These are phyloP conservation scores for Holocentrus rufus DNA, from an alignment of 2,797 vertebrate genomes.

Conservation along the genomic window DNA sequence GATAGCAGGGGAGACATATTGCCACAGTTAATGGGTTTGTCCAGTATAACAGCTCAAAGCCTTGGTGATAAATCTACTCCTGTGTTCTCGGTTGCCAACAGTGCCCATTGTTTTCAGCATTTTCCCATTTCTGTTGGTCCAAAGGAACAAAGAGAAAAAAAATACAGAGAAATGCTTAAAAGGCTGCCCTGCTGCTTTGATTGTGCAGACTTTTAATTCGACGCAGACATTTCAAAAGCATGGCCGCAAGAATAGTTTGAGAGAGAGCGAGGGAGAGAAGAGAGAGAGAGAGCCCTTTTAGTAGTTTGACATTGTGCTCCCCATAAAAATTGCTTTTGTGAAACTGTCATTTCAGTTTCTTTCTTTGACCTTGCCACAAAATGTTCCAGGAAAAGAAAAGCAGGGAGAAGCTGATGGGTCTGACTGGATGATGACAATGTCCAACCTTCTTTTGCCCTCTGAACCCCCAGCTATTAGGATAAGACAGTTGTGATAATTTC, in stretches of 20 bases:
- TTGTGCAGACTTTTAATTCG: constrained; percentile 6
- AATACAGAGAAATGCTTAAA: background rate
- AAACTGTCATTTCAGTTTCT: constrained; percentile 22
- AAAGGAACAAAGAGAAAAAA: background rate
- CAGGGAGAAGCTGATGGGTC: background rate
- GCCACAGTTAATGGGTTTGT: constrained; percentile 35
- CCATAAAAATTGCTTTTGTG: constrained; percentile 38
- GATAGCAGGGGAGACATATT: constrained; percentile 39
- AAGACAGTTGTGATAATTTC: background rate
- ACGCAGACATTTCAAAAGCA: constrained; percentile 7
- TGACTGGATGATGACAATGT: constrained; percentile 9
- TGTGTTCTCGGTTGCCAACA: constrained; percentile 10
- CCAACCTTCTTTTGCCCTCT: constrained; percentile 24
- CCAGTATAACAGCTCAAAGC: constrained; percentile 38
- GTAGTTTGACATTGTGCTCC: constrained; percentile 13
- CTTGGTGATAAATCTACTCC: constrained; percentile 34
- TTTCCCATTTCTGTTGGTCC: constrained; percentile 5
- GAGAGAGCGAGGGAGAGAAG: too few species aligned
- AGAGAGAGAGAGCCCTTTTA: background rate
- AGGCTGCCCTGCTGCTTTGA: constrained; percentile 9
- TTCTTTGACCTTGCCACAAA: constrained; percentile 13
- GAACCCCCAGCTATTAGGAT: constrained; percentile 3
- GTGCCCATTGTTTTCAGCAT: background rate
- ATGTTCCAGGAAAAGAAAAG: background rate
- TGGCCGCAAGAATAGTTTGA: constrained; percentile 11